Evolutionary conservation across 2,888 invertebrate genomes (phyloP), one percentile per base, ranked within the genome.

Genomic region (Carcina quercana): DNA sequence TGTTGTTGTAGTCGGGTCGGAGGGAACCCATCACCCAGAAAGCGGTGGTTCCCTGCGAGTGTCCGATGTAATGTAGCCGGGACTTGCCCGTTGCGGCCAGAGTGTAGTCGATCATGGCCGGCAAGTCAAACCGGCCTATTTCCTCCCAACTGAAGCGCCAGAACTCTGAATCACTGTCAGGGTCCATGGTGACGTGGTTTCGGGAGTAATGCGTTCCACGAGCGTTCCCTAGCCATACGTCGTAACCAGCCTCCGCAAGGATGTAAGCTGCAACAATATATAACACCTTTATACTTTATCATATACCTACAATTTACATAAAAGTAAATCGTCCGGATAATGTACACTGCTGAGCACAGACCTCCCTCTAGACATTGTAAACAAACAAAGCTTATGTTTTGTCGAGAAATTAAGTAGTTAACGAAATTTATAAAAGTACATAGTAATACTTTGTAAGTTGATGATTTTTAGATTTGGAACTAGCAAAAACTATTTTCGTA

Each of bases 61-160:
- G 93, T 0, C 94, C 95, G 13, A 91, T 74, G 58, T 93, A 94
- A 49, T 89, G 89, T 1, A 95, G 47, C 28, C 88, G 72, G 0
- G 80, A 45, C 12, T 86, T 78, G 0, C 86, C 84, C 0, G 92
- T 91, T 2, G 44, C 38, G 1, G 56, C 43, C 1, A 89, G 59
- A 2, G 90, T 80, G 54, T 89, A 87, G 58, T 95, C 90, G 29
- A 96, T 88, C 71, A 89, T 90, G 0, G 91, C 88, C 1, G 95
- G 93, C 10, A 96, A 52, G 66, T 96, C 96, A 39, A 74, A 86
- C 27, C 79, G 60, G 0, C 90, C 93, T 63, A 95, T 93, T 57
- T 94, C 89, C 59, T 95, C 91, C 89, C 90, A 95, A 45, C 92
- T 92, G 53, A 88, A 90, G 21, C 85, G 59, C 89, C 90, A 90